phyloP scores from a whole-genome alignment of 2,113 vertebrate genomes.

The Nansenia antarctica region DNA sequence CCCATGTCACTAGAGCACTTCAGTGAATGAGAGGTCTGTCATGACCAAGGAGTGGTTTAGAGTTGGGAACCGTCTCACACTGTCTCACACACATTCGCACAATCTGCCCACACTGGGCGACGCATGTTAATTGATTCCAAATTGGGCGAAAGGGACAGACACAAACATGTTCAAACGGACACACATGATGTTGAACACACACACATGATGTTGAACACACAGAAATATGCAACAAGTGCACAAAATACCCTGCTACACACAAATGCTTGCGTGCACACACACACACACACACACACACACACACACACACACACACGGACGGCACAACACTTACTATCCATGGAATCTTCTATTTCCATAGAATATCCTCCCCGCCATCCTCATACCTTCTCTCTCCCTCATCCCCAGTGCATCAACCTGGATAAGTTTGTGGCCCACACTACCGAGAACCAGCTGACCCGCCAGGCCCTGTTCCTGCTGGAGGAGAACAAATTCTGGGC shows the following conservation, averaged over 20 bases:
- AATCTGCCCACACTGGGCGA: background rate
- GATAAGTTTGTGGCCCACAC: conserved; percentile 91
- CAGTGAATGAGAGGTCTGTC: conserved; percentile 26
- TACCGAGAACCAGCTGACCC: conserved; percentile 85
- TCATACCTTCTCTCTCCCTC: background rate
- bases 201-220: no score
- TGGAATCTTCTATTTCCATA: no score
- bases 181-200: no score
- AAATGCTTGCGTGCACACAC: background rate
- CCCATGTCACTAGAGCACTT: conserved; percentile 34
- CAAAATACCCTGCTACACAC: background rate
- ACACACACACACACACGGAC: background rate
- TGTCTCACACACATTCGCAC: background rate
- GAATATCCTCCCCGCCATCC: background rate
- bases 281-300: background rate
- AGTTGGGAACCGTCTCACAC: background rate
- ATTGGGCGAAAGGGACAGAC: no score
- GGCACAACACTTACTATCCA: no score
- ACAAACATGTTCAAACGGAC: background rate
- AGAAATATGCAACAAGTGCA: no score
- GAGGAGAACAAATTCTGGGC: conserved; percentile 97
- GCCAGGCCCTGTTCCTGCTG: conserved; percentile 83
- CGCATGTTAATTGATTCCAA: background rate
- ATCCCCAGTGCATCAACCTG: conserved; percentile 86
- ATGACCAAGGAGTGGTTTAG: background rate